These are phyloP conservation scores for Anas acuta DNA, from an alignment of 2,797 vertebrate species.

Conservation along the genomic window DNA sequence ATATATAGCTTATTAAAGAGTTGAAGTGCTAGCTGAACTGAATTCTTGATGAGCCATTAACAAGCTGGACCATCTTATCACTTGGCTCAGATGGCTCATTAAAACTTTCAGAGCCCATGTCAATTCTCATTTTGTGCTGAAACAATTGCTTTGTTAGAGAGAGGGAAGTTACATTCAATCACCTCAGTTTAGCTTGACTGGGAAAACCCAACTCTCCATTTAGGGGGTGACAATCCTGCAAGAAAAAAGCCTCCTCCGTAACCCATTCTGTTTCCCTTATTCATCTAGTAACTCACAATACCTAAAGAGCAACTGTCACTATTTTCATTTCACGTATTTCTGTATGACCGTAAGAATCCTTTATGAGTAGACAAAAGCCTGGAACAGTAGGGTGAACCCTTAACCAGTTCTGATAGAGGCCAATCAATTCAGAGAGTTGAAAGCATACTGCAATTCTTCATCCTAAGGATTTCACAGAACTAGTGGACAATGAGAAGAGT, in stretches of 20 bases:
- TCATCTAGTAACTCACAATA: neutral
- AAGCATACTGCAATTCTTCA: neutral
- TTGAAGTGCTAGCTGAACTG: slow-evolving; percentile 12
- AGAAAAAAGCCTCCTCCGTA: neutral
- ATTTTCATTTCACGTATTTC: neutral
- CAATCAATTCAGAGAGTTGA: neutral
- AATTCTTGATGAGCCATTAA: slow-evolving; percentile 49
- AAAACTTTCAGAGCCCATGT: neutral
- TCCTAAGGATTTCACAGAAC: neutral
- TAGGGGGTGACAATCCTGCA: neutral
- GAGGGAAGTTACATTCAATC: neutral
- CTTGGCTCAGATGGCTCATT: slow-evolving; percentile 58
- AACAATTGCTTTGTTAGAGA: neutral
- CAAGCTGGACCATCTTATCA: slow-evolving; percentile 34
- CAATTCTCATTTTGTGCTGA: neutral
- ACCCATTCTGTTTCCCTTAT: neutral
- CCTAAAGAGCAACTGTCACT: neutral
- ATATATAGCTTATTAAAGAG: slow-evolving; percentile 41
- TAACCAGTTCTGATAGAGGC: neutral
- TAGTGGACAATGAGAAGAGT: neutral
- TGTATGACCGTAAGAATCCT: neutral
- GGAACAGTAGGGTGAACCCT: neutral
- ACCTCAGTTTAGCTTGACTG: neutral
- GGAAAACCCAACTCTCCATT: neutral
- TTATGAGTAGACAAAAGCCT: neutral